Conservation (phyloP, 2,113 vertebrate genomes). For the Oryzias celebensis region DNA sequence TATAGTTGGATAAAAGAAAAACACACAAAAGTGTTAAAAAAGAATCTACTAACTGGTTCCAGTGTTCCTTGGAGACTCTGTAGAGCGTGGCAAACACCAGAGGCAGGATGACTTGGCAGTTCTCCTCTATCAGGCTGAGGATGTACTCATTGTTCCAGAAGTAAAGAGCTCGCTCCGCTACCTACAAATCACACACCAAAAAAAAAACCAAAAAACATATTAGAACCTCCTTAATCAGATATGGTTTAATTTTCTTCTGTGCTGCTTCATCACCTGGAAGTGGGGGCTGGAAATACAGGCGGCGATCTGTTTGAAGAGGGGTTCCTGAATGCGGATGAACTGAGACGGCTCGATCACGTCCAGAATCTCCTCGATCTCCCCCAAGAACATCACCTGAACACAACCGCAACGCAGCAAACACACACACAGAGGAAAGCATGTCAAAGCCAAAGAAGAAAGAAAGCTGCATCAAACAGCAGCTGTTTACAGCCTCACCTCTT, state of each 20-base stretch:
- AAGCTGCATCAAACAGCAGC: not conserved
- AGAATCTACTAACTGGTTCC: conserved; percentile 86
- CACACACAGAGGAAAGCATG: not conserved
- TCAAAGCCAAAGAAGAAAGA: not conserved
- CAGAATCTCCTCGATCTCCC: conserved; percentile 91
- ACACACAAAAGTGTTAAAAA: not conserved
- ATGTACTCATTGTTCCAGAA: conserved; percentile 97
- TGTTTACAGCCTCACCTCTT: conserved; percentile 80
- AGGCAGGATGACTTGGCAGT: conserved; percentile 90
- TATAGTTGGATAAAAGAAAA: not conserved
- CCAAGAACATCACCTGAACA: conserved; percentile 88
- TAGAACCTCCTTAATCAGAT: conserved; percentile 2
- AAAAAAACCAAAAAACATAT: not conserved
- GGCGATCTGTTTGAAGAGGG: conserved; percentile 90
- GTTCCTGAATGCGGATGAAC: conserved; percentile 90
- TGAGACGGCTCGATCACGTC: conserved; percentile 91
- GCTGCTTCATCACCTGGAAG: conserved; percentile 80
- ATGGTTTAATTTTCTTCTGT: not conserved
- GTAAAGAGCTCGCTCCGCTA: conserved; percentile 92
- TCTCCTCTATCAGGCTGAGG: conserved; percentile 92
- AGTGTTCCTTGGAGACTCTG: conserved; percentile 93
- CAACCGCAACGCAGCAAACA: not conserved
- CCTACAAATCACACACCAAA: conserved; percentile 66
- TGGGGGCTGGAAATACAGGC: conserved; percentile 91
- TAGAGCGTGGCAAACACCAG: conserved; percentile 91